Evolutionary conservation across 1,140 invertebrate species (phyloP).

Genomic region (Meloidogyne chitwoodi): DNA sequence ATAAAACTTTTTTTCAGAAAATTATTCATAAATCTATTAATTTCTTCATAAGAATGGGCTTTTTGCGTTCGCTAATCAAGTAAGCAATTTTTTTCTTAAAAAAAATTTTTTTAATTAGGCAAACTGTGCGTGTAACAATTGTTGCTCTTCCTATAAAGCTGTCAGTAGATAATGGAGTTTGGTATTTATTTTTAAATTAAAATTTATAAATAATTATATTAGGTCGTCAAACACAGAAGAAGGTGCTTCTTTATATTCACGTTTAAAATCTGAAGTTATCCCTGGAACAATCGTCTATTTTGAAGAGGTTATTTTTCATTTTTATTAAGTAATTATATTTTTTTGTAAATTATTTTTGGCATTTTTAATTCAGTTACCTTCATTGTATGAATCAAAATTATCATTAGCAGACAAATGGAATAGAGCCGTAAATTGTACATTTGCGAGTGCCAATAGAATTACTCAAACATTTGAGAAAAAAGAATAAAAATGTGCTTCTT

Average conservation of each 20-base stretch:
- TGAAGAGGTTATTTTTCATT: constrained; percentile 9
- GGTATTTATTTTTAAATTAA: not conserved
- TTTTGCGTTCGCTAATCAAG: not conserved
- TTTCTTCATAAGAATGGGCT: not conserved
- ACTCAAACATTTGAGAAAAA: not conserved
- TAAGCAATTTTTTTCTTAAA: not conserved
- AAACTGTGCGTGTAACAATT: not conserved
- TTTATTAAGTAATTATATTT: too few species aligned
- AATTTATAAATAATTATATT: not conserved
- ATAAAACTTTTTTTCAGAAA: too few species aligned
- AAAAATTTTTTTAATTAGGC: not conserved
- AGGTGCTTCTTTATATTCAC: constrained; percentile 10
- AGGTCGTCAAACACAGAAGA: constrained; percentile 10
- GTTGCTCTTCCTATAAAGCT: constrained; percentile 17
- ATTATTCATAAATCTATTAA: too few species aligned
- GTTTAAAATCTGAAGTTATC: constrained; percentile 2
- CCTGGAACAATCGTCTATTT: constrained; percentile 23
- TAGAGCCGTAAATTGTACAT: not conserved
- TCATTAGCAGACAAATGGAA: not conserved
- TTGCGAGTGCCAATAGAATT: not conserved
- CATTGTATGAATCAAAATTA: not conserved
- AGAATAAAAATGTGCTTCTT: not conserved
- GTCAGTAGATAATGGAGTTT: constrained; percentile 22
- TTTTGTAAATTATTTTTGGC: too few species aligned
- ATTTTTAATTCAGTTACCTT: not conserved